Base-by-base conservation (phyloP, 2,113 vertebrate genomes). In the Syrrhaptes paradoxus region DNA sequence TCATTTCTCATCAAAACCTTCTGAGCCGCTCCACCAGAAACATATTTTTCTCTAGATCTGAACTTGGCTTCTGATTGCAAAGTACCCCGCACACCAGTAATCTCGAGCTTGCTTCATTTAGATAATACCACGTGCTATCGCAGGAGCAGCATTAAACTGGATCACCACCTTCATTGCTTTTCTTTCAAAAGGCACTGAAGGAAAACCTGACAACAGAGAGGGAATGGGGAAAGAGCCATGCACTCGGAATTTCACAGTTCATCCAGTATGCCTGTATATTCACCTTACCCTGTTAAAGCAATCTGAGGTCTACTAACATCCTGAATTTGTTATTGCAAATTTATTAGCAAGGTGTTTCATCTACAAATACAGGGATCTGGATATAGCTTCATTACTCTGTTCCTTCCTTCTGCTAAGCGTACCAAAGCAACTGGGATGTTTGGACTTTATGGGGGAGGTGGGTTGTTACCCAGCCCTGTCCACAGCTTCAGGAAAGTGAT, bases 1-100 rank as follows among this genome's bases (percentile, higher is more conserved):
- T 93, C 32, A 77, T 82, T 90, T 94, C 54, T 89, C 83, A 87
- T 90, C 88, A 82, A 92, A 89, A 81, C 32, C 25, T 91, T 85
- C 59, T 6, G 13, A 95, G 58, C 36, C 5, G 7, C 26, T 96
- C 31, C 63, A 86, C 43, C 52, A 88, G 25, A 81, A 90, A 66
- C 49, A 41, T 67, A 70, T 65, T 93, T 77, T 85, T 79, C 41
- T 84, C 75, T 84, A 92, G 22, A 73, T 41, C 52, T 55, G 32
- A 55, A 80, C 61, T 78, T 66, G 62, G 41, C 13, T 88, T 90
- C 89, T 92, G 84, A 92, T 38, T 89, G 75, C 85, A 80, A 92
- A 94, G 66, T 46, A 75, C 92, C 54, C 78, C 51, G 62, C 70
- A 88, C 65, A 89, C 74, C 67, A 95, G 45, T 78, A 93, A 46